These are phyloP conservation scores for Mimas tiliae DNA, from an alignment of 2,888 invertebrate genomes.

Conservation along the genomic window DNA sequence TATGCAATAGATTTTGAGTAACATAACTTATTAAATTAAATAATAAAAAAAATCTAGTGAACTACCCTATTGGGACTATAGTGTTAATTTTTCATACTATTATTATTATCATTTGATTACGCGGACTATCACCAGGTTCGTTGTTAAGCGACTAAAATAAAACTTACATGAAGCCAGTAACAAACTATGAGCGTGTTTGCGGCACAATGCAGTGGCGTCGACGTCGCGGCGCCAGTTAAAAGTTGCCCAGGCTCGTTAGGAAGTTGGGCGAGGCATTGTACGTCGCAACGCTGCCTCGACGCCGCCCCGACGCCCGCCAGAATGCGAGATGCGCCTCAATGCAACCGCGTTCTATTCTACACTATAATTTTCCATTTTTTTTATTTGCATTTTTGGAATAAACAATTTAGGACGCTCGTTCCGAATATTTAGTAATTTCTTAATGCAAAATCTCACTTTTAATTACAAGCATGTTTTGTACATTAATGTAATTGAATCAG, in stretches of 20 bases:
- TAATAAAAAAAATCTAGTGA: too few relatives aligned
- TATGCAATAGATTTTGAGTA: too few relatives aligned
- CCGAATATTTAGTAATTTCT: background rate
- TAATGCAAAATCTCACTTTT: too few relatives aligned
- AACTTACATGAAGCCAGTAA: background rate
- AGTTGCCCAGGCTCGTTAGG: slow-evolving; percentile 15
- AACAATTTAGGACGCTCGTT: background rate
- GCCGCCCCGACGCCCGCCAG: background rate
- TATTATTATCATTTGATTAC: too few relatives aligned
- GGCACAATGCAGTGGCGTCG: slow-evolving; percentile 4
- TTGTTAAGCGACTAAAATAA: background rate
- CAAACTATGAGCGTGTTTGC: background rate
- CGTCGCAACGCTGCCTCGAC: background rate
- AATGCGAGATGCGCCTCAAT: slow-evolving; percentile 1
- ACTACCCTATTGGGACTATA: too few relatives aligned
- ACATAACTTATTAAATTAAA: too few relatives aligned
- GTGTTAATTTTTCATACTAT: too few relatives aligned
- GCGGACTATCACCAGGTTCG: background rate
- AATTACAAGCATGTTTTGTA: too few relatives aligned
- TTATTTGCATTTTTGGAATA: background rate
- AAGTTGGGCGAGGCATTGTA: slow-evolving; percentile 3
- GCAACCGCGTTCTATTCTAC: background rate
- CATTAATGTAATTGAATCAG: too few relatives aligned
- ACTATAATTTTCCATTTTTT: background rate
- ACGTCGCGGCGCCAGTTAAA: slow-evolving; percentile 11